Conservation (phyloP, 2,113 vertebrate species). For the Amazona guildingii region DNA sequence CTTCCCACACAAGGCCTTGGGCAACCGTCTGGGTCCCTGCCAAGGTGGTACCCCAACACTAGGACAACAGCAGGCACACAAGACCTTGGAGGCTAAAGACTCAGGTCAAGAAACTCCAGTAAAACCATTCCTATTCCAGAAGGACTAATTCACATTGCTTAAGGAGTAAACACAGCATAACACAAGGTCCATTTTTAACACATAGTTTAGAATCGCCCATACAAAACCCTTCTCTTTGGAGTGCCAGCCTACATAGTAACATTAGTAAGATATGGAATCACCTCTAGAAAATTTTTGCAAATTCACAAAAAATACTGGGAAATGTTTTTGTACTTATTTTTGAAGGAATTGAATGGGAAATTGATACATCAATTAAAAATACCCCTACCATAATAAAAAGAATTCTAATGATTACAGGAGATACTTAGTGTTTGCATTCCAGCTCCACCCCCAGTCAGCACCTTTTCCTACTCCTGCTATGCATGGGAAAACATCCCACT, state of each 20-base stretch:
- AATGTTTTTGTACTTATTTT: background rate
- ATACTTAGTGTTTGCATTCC: background rate
- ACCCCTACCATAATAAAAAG: background rate
- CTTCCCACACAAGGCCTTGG: rapidly evolving
- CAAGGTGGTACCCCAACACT: background rate
- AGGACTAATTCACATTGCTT: background rate
- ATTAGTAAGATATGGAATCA: background rate
- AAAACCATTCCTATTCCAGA: background rate
- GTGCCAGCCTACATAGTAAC: background rate
- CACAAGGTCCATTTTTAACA: background rate
- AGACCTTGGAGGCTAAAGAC: background rate
- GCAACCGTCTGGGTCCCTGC: background rate
- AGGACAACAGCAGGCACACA: background rate
- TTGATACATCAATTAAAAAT: background rate
- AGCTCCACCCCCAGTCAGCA: background rate
- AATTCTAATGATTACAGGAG: background rate
- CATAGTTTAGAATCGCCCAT: background rate
- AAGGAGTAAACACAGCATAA: background rate
- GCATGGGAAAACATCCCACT: background rate
- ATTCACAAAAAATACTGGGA: background rate
- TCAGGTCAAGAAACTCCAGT: background rate
- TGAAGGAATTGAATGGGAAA: background rate
- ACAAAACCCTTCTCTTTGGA: background rate
- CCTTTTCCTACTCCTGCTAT: rapidly evolving
- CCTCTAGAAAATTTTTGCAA: background rate